A percentile compares a stretch with the other conserved stretches of the same genome.
Evolutionary conservation across 2,113 vertebrate genomes (phyloP).

Genomic region (Xenus cinereus): DNA sequence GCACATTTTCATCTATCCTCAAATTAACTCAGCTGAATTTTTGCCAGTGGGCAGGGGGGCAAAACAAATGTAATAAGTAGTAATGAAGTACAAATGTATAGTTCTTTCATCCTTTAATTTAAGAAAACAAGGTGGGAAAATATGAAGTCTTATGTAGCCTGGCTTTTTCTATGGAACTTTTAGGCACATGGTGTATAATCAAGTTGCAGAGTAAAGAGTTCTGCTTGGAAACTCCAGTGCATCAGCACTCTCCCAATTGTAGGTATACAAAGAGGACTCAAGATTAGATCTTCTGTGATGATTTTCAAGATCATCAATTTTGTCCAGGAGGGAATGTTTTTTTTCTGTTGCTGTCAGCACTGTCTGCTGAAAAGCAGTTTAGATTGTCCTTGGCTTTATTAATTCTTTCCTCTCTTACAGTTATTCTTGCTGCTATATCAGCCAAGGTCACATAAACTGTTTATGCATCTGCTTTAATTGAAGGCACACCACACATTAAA

Average conservation of each 20-base stretch:
- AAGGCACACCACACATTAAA: background rate
- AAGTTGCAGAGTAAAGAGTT: background rate
- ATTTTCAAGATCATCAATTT: slow-evolving; percentile 58
- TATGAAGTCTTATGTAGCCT: background rate
- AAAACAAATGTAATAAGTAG: background rate
- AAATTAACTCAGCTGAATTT: background rate
- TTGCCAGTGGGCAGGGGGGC: accelerated
- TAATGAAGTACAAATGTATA: background rate
- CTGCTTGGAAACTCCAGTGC: background rate
- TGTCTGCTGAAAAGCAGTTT: slow-evolving; percentile 20
- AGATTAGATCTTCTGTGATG: slow-evolving; percentile 49
- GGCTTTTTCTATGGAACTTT: background rate
- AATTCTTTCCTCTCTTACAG: slow-evolving; percentile 18
- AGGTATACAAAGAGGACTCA: background rate
- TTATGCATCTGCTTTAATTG: slow-evolving; percentile 13
- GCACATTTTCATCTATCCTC: background rate
- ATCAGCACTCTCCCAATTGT: slow-evolving; percentile 30
- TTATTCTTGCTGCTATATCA: background rate
- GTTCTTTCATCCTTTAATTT: background rate
- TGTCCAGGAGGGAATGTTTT: background rate
- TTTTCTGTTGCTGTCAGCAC: slow-evolving; percentile 44
- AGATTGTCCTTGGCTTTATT: slow-evolving; percentile 48
- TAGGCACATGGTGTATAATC: background rate
- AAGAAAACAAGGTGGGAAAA: background rate
- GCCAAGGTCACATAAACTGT: slow-evolving; percentile 10